These are phyloP conservation scores for Brevimyrus niger DNA, from an alignment of 2,113 vertebrate genomes.

Conservation along the genomic window DNA sequence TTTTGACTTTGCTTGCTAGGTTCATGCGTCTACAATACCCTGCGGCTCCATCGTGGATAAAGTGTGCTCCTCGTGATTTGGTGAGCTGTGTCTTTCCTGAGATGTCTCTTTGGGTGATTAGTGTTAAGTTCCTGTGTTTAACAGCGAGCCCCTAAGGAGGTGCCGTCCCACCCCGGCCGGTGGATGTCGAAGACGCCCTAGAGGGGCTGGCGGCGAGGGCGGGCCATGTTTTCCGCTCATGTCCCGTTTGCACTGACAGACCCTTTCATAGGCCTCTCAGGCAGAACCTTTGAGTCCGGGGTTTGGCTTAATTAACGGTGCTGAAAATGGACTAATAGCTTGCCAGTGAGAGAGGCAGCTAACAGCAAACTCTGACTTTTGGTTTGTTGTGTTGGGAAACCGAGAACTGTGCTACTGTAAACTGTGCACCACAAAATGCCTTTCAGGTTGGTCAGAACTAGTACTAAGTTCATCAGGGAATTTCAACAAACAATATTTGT, in stretches of 20 bases:
- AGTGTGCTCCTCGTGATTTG: slow-evolving; percentile 37
- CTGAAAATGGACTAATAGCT: slow-evolving; percentile 41
- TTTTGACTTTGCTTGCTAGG: not conserved
- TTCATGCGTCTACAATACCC: not conserved
- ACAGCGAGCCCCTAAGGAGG: slow-evolving; percentile 30
- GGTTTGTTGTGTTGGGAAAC: not conserved
- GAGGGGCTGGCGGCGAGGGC: slow-evolving; percentile 29
- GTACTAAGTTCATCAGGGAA: not conserved
- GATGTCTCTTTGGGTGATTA: slow-evolving; percentile 34
- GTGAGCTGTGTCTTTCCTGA: slow-evolving; percentile 34
- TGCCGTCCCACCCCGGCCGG: slow-evolving; percentile 26
- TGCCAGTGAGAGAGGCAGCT: slow-evolving; percentile 36
- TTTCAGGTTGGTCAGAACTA: not conserved
- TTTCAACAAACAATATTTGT: not conserved
- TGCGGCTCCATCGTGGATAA: slow-evolving; percentile 10
- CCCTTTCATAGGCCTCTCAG: slow-evolving; percentile 37
- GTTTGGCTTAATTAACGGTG: not conserved
- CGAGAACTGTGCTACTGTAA: not conserved
- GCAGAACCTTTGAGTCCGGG: not conserved
- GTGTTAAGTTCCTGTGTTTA: slow-evolving; percentile 44
- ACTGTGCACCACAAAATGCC: not conserved
- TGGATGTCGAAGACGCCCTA: slow-evolving; percentile 40
- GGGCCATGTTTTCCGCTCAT: slow-evolving; percentile 25
- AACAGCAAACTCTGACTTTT: slow-evolving; percentile 15
- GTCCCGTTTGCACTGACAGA: slow-evolving; percentile 34